These are phyloP conservation scores for Melitaea athalia DNA, from an alignment of 2,888 invertebrate species.

Conservation along the genomic window DNA sequence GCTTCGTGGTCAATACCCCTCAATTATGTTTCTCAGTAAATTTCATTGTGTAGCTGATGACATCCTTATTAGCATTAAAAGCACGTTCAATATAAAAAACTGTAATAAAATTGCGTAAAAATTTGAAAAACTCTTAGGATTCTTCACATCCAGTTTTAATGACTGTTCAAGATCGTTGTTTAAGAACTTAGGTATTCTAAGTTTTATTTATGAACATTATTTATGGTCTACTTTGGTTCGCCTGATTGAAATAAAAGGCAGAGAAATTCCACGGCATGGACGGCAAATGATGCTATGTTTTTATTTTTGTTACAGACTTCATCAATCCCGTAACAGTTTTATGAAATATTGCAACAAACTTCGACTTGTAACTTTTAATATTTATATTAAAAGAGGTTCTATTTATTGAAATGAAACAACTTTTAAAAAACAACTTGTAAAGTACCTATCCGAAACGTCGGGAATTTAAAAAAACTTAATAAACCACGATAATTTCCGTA, in stretches of 20 bases:
- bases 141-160: neutral
- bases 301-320: neutral
- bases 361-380: too few species aligned
- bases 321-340: too few species aligned
- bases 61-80: conserved; percentile 35
- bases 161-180: neutral
- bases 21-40: conserved; percentile 29
- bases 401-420: too few species aligned
- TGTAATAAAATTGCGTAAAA: neutral
- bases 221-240: neutral
- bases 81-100: conserved; percentile 35
- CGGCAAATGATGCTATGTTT: neutral
- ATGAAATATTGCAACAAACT: too few species aligned
- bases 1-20: conserved; percentile 35
- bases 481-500: too few species aligned
- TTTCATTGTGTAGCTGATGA: conserved; percentile 34
- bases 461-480: too few species aligned
- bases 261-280: neutral
- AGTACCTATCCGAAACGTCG: too few species aligned
- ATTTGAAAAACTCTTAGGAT: neutral
- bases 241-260: conserved; percentile 10
- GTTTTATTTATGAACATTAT: neutral
- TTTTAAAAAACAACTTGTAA: too few species aligned
- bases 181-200: neutral
- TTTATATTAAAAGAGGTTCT: too few species aligned